Percentiles rank a stretch among this genome's conserved stretches.
These are phyloP conservation scores for Anseranas semipalmata DNA, from an alignment of 2,113 vertebrate genomes.

Conservation along the genomic window DNA sequence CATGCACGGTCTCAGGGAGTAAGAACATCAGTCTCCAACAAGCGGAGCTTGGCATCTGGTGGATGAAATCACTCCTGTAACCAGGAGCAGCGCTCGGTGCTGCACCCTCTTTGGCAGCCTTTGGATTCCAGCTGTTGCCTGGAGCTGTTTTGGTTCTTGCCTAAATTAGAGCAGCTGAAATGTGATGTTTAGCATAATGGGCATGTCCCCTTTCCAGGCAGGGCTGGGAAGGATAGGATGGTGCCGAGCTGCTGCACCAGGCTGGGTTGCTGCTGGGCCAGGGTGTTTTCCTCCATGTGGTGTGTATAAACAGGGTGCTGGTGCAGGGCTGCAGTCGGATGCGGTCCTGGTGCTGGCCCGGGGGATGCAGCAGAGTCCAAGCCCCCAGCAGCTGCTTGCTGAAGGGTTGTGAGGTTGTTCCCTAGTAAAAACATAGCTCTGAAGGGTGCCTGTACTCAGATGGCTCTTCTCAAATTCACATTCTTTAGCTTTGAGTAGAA, in stretches of 20 bases:
- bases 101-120: neutral
- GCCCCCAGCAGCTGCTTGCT: neutral
- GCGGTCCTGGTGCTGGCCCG: neutral
- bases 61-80: neutral
- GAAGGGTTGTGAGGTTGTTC: neutral
- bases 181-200: neutral
- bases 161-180: neutral
- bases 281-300: neutral
- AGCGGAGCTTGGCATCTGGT: neutral
- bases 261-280: neutral
- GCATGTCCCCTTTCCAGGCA: neutral
- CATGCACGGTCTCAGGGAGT: neutral
- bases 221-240: neutral
- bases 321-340: rapidly evolving
- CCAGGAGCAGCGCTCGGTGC: neutral
- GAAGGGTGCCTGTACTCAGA: neutral
- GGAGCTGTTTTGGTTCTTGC: constrained; percentile 25
- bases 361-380: neutral
- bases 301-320: neutral
- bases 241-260: neutral
- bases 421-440: neutral
- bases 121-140: constrained; percentile 15
- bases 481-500: neutral
- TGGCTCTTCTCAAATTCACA: neutral
- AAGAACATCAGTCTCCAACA: neutral